These are phyloP conservation scores for Laothoe populi DNA, from an alignment of 2,888 invertebrate genomes.

Conservation along the genomic window DNA sequence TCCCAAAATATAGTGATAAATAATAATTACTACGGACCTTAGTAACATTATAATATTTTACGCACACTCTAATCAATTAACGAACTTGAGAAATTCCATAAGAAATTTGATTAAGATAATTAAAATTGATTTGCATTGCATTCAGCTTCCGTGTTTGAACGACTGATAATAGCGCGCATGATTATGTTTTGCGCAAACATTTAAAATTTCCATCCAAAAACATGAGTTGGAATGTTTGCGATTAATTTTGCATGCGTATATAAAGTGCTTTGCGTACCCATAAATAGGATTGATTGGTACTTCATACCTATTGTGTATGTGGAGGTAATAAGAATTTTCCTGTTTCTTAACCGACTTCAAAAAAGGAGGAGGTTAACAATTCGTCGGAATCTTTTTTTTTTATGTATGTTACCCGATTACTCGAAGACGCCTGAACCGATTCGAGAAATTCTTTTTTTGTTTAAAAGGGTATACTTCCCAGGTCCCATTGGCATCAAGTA, in stretches of 20 bases:
- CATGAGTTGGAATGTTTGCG: background rate
- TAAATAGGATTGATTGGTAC: background rate
- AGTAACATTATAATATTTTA: background rate
- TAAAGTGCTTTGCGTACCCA: background rate
- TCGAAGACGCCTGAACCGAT: too few relatives aligned
- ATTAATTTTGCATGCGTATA: background rate
- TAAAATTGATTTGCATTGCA: constrained; percentile 16
- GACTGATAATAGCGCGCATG: background rate
- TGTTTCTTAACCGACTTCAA: too few relatives aligned
- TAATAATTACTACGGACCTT: too few relatives aligned
- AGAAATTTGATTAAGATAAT: constrained; percentile 7
- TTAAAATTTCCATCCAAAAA: constrained; percentile 10
- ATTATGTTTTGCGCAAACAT: background rate
- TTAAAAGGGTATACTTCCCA: too few relatives aligned
- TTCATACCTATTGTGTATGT: background rate
- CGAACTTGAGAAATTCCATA: background rate
- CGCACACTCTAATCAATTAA: background rate
- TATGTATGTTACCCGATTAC: too few relatives aligned
- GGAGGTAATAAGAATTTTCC: background rate
- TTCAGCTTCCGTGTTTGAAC: constrained; percentile 1
- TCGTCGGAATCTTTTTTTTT: too few relatives aligned
- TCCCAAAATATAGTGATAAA: too few relatives aligned
- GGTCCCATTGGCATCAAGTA: too few relatives aligned
- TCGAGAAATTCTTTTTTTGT: too few relatives aligned
- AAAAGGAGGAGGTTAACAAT: too few relatives aligned